These are phyloP conservation scores for Austrofundulus limnaeus DNA, from an alignment of 2,113 vertebrate species.

Conservation along the genomic window DNA sequence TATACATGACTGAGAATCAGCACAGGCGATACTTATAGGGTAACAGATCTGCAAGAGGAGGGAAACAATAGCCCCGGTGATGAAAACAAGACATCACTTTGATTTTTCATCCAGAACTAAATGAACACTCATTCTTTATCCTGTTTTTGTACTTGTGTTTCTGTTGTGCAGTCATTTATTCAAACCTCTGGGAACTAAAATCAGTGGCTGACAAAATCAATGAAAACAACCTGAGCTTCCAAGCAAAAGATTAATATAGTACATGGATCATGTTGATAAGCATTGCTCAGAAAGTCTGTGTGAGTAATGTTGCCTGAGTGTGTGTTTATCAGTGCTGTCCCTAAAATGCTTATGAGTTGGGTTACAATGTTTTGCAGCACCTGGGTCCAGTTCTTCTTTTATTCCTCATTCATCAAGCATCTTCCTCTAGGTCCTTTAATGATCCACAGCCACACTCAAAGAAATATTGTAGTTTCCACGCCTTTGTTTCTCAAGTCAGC, in stretches of 20 bases:
- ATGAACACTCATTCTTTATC: slow-evolving; percentile 23
- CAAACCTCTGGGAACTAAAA: not conserved
- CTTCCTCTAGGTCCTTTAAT: not conserved
- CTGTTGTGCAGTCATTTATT: slow-evolving; percentile 1
- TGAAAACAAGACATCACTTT: slow-evolving; percentile 35
- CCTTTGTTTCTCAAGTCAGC: too few relatives aligned
- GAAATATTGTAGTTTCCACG: too few relatives aligned
- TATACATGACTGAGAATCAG: slow-evolving; percentile 70
- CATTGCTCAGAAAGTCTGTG: not conserved
- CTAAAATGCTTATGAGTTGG: not conserved
- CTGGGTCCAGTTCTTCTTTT: not conserved
- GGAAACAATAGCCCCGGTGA: slow-evolving; percentile 48
- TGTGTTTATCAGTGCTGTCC: slow-evolving; percentile 1
- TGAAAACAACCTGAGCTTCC: not conserved
- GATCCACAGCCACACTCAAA: not conserved
- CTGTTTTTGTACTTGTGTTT: slow-evolving; percentile 23
- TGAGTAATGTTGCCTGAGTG: not conserved
- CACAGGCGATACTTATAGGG: slow-evolving; percentile 68
- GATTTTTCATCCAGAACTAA: slow-evolving; percentile 32
- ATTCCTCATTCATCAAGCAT: not conserved
- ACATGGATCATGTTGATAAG: not conserved
- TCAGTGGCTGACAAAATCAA: not conserved
- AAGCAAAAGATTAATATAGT: slow-evolving; percentile 7
- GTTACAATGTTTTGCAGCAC: not conserved
- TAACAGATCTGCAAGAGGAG: slow-evolving; percentile 42